Conservation (phyloP, 2,888 invertebrate species). For the Acronicta aceris region DNA sequence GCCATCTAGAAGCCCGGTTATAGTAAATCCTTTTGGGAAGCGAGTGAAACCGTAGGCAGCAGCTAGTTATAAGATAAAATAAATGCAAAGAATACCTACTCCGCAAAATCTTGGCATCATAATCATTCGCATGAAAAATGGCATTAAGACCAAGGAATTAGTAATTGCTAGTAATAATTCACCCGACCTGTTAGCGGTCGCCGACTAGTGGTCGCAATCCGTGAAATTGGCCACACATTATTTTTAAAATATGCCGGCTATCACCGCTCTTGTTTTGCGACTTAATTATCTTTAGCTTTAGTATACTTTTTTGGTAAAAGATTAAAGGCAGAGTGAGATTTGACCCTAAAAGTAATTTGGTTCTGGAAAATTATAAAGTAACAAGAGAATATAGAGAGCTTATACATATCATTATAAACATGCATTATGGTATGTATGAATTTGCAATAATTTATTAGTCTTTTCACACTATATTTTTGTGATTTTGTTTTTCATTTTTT, state of each 20-base stretch:
- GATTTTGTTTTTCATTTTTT: no score
- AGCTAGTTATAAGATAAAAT: no score
- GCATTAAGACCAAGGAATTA: conserved; percentile 61
- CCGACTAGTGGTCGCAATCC: conserved; percentile 68
- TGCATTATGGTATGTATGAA: no score
- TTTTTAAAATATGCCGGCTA: conserved; percentile 76
- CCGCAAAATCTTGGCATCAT: conserved; percentile 21
- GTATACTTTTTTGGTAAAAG: conserved; percentile 13
- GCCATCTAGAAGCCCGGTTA: no score
- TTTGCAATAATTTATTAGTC: no score
- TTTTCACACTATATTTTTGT: no score
- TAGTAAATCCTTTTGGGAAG: no score
- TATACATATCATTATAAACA: not conserved
- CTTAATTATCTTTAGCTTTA: conserved; percentile 61
- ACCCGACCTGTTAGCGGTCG: conserved; percentile 74
- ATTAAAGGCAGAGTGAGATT: conserved; percentile 17
- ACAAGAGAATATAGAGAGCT: not conserved
- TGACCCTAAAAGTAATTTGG: no score
- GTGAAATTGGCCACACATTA: conserved; percentile 84
- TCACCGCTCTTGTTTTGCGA: conserved; percentile 67
- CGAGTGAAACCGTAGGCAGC: no score
- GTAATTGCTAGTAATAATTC: conserved; percentile 77
- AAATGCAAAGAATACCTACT: not conserved
- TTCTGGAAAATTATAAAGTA: no score
- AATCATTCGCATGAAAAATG: conserved; percentile 47